Evolutionary conservation across 2,888 invertebrate species (phyloP).

Genomic region (Eulithis prunata): DNA sequence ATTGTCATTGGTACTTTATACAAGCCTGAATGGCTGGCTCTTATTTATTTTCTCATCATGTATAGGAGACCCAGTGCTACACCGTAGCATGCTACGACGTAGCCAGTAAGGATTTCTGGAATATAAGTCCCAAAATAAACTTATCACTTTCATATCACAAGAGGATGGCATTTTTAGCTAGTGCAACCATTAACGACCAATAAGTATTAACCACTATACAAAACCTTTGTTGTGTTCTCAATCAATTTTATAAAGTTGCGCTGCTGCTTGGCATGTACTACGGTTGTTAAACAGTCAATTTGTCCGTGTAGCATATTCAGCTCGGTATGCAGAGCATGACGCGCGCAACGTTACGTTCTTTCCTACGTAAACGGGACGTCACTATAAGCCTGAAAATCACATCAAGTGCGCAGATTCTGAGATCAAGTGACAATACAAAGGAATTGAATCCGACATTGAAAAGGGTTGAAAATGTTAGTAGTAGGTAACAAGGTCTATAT

Average conservation of each 20-base stretch:
- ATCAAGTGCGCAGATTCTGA: slow-evolving; percentile 33
- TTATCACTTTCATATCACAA: too few relatives aligned
- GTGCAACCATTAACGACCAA: too few relatives aligned
- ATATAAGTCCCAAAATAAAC: too few relatives aligned
- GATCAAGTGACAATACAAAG: slow-evolving; percentile 55
- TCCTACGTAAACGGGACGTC: slow-evolving; percentile 59
- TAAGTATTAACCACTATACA: too few relatives aligned
- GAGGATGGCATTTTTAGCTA: too few relatives aligned
- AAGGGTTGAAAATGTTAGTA: slow-evolving; percentile 26
- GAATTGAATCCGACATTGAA: slow-evolving; percentile 54
- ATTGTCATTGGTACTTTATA: too few relatives aligned
- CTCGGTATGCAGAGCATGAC: slow-evolving; percentile 59
- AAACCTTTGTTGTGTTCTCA: too few relatives aligned
- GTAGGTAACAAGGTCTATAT: background rate
- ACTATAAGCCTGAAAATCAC: slow-evolving; percentile 61
- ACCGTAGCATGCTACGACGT: too few relatives aligned
- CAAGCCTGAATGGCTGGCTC: too few relatives aligned
- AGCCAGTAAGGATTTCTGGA: too few relatives aligned
- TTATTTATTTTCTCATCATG: too few relatives aligned
- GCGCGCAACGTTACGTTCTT: slow-evolving; percentile 64
- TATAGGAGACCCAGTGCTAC: too few relatives aligned
- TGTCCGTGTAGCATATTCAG: slow-evolving; percentile 52
- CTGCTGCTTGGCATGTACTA: slow-evolving; percentile 22
- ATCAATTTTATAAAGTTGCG: background rate
- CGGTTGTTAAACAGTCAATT: slow-evolving; percentile 59